Base-by-base conservation (phyloP, 37 sponge, comb jelly and placozoan species). In the Aphrocallistes beatrix region DNA sequence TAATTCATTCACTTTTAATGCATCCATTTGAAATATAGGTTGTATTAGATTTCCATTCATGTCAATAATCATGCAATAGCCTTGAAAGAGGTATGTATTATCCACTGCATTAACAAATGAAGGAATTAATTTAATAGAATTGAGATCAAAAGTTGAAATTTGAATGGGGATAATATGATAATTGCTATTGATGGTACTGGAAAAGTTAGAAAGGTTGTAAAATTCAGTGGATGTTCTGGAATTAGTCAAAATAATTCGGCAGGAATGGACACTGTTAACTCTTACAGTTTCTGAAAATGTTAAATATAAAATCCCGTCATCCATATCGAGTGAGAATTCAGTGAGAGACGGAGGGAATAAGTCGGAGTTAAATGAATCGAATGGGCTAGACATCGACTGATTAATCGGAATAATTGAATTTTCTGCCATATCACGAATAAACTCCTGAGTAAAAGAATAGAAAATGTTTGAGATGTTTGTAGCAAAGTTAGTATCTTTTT, bases 201-300 rank as follows among this genome's bases (percentile, higher is more conserved):
- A 60, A 60, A 60, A 60, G n/a, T 60, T 60, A 19, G 75, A 60
- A 13, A 60, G 25, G 3, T n/a, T n/a, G n/a, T 19, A 30, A 19
- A 60, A 60, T 6, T 21, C n/a, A 25, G 32, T 19, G 10, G 75
- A 60, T 32, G 21, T 25, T 25, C n/a, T 28, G 1, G 75, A 13
- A 19, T 13, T 60, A 21, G 25, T 19, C 6, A 95, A 38, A 1
- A 84, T 82, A 82, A 95, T 84, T 8, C 38, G 48, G 82, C 87
- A 82, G 1, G 88, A 13, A 42, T 90, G 87, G 36, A 60, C 75
- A 60, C 92, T 90, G 1, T 85, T 39, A 13, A 51, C 90, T 38
- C 88, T 39, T 1, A 95, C 92, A 38, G 91, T 90, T 85, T 95
- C 95, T 32, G 93, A 91, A 84, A 95, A 95, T 36, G 83, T 90